A percentile compares a stretch with the other conserved stretches of the same genome.
Evolutionary conservation across 2,888 invertebrate species (phyloP).

Genomic region (Rhamnusium bicolor): DNA sequence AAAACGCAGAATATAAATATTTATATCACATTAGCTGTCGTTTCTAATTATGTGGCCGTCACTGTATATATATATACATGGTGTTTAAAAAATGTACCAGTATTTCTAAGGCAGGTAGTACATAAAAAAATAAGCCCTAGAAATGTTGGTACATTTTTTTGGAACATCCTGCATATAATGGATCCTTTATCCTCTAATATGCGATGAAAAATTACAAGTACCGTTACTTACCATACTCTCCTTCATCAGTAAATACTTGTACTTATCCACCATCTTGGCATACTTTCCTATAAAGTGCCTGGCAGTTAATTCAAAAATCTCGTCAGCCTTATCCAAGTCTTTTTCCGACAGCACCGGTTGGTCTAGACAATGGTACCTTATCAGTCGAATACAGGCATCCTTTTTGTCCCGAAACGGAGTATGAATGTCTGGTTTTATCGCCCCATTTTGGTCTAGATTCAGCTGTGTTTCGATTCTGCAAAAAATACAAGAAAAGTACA

Average conservation of each 20-base stretch:
- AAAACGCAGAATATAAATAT: too few relatives aligned
- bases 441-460: slow-evolving; percentile 83
- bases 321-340: slow-evolving; percentile 79
- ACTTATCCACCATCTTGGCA: slow-evolving; percentile 81
- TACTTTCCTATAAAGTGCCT: slow-evolving; percentile 81
- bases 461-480: slow-evolving; percentile 83
- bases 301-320: slow-evolving; percentile 80
- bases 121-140: too few relatives aligned
- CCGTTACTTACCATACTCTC: slow-evolving; percentile 81
- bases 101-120: too few relatives aligned
- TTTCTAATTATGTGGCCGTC: too few relatives aligned
- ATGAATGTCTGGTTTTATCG: slow-evolving; percentile 81
- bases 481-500: too few relatives aligned
- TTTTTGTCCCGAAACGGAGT: slow-evolving; percentile 81
- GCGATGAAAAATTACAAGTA: background rate
- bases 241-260: slow-evolving; percentile 80
- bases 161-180: too few relatives aligned
- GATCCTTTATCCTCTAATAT: background rate
- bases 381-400: slow-evolving; percentile 83
- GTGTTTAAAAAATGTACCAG: too few relatives aligned
- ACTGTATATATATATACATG: too few relatives aligned
- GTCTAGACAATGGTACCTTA: slow-evolving; percentile 85
- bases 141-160: too few relatives aligned
- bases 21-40: too few relatives aligned
- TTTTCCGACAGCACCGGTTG: slow-evolving; percentile 77